Conservation (phyloP, 2,113 vertebrate species). For the Leiothrix lutea region DNA sequence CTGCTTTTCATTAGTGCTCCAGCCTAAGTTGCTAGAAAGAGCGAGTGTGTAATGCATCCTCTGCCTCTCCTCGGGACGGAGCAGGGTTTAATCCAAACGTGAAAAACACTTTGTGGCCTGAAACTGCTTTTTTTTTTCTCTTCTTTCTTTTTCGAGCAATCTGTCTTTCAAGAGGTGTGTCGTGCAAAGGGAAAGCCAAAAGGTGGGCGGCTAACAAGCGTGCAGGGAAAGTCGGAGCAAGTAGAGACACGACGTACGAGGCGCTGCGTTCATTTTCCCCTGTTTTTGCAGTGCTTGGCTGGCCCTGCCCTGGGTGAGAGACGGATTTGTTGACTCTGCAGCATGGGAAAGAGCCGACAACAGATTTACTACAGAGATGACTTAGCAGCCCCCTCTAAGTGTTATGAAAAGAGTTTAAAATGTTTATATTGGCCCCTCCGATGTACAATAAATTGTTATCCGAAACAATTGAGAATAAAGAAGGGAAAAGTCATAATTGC, state of each 20-base stretch:
- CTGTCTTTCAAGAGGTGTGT: not conserved
- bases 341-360: conserved; percentile 64
- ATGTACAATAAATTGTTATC: conserved; percentile 68
- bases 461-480: conserved; percentile 69
- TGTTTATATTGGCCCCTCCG: conserved; percentile 58
- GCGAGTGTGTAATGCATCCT: not conserved
- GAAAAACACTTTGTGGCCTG: not conserved
- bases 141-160: not conserved
- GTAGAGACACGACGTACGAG: not conserved
- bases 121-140: not conserved
- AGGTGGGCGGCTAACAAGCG: not conserved
- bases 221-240: not conserved
- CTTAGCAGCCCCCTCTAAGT: conserved; percentile 52
- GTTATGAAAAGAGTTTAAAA: conserved; percentile 57
- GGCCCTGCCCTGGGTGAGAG: conserved; percentile 4
- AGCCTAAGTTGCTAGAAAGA: conserved; percentile 3
- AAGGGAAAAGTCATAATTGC: conserved; percentile 69
- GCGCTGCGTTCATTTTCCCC: not conserved
- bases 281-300: conserved; percentile 27
- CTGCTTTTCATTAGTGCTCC: conserved; percentile 30
- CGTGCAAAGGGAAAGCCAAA: not conserved
- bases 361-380: conserved; percentile 60
- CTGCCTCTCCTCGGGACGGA: not conserved
- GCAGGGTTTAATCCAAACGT: not conserved
- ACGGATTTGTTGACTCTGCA: conserved; percentile 59